Conservation (phyloP, 2,113 vertebrate genomes). For the Hyaena hyaena region DNA sequence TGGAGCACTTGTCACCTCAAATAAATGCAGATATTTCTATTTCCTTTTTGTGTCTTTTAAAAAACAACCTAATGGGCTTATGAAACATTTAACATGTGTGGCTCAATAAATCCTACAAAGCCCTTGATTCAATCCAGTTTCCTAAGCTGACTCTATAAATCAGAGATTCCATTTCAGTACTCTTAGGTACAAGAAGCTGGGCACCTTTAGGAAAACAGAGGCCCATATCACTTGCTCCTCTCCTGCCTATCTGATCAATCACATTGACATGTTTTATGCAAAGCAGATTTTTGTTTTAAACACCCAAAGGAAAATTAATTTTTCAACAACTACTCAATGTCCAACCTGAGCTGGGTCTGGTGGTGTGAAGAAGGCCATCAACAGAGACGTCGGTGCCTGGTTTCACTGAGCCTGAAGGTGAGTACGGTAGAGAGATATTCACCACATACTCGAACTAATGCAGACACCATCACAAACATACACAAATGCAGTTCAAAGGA, state of each 20-base stretch:
- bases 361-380: neutral
- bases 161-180: neutral
- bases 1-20: neutral
- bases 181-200: rapidly evolving
- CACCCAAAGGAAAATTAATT: neutral
- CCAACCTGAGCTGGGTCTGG: neutral
- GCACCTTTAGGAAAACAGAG: neutral
- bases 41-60: neutral
- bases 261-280: neutral
- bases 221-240: rapidly evolving
- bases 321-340: neutral
- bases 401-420: neutral
- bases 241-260: neutral
- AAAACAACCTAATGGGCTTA: neutral
- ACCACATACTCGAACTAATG: rapidly evolving
- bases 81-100: neutral
- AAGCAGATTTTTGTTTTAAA: neutral
- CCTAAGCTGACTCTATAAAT: neutral
- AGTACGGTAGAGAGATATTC: neutral
- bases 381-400: neutral
- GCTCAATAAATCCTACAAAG: neutral
- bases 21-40: neutral
- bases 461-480: neutral
- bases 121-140: neutral
- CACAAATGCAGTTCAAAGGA: neutral